Evolutionary conservation across 1,140 invertebrate species (phyloP).

Genomic region (Megalonaias nervosa): DNA sequence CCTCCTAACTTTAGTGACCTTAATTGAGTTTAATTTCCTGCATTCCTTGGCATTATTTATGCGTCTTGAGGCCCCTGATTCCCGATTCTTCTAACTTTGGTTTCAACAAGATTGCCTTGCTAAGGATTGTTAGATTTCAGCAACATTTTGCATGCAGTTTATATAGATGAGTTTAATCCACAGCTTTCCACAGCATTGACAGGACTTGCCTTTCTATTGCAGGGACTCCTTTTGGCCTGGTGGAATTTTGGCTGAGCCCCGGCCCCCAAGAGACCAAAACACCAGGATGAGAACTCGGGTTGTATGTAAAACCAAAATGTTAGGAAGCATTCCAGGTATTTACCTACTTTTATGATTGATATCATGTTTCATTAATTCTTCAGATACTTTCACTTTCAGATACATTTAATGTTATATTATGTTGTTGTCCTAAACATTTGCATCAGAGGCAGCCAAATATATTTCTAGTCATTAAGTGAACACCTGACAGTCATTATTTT

Average conservation of each 20-base stretch:
- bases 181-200: not conserved
- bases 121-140: not conserved
- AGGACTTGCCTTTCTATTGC: slow-evolving; percentile 37
- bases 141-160: not conserved
- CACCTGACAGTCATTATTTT: too few species aligned
- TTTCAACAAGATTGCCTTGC: not conserved
- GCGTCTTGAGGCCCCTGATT: not conserved
- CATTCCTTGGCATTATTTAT: too few species aligned
- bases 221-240: slow-evolving; percentile 87
- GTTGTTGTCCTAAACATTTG: too few species aligned
- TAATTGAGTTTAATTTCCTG: too few species aligned
- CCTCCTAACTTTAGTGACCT: not conserved
- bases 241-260: slow-evolving; percentile 78
- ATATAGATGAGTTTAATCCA: not conserved
- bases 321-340: slow-evolving; percentile 84
- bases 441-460: too few species aligned
- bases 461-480: too few species aligned
- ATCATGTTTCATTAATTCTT: too few species aligned
- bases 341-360: too few species aligned
- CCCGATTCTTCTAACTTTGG: not conserved
- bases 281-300: slow-evolving; percentile 86
- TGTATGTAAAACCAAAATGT: slow-evolving; percentile 87
- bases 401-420: too few species aligned
- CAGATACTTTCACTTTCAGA: too few species aligned
- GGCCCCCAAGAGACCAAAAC: slow-evolving; percentile 79